A percentile compares a stretch with the other conserved stretches of the same genome.
These are phyloP conservation scores for Sander lucioperca DNA, from an alignment of 2,113 vertebrate genomes.

Conservation along the genomic window DNA sequence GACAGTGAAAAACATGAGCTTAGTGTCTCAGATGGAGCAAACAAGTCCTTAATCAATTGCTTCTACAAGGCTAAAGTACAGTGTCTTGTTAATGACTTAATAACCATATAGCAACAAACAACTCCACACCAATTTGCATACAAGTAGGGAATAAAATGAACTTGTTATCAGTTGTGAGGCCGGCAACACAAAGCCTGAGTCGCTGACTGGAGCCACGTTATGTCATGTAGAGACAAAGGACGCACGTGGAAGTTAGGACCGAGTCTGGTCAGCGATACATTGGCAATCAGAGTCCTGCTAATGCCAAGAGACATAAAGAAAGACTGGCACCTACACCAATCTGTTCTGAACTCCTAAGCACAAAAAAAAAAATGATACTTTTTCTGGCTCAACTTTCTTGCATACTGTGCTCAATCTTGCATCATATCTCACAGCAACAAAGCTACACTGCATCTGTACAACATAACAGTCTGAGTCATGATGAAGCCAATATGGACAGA, in stretches of 20 bases:
- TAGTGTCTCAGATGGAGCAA: background rate
- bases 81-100: background rate
- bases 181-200: background rate
- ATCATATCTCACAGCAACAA: background rate
- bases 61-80: background rate
- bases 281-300: background rate
- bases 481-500: background rate
- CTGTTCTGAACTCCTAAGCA: background rate
- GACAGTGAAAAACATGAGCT: background rate
- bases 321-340: background rate
- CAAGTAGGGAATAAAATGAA: background rate
- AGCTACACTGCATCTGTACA: background rate
- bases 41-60: background rate
- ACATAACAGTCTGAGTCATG: background rate
- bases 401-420: background rate
- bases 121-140: too few species aligned
- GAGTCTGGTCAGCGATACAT: background rate
- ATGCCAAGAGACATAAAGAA: background rate
- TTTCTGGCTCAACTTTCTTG: background rate
- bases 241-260: background rate
- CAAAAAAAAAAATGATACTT: background rate
- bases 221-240: background rate
- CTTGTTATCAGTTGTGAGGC: background rate
- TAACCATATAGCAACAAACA: background rate
- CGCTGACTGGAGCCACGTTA: background rate